phyloP scores from a whole-genome alignment of 2,888 invertebrate genomes.

The Drosophila seclusa region DNA sequence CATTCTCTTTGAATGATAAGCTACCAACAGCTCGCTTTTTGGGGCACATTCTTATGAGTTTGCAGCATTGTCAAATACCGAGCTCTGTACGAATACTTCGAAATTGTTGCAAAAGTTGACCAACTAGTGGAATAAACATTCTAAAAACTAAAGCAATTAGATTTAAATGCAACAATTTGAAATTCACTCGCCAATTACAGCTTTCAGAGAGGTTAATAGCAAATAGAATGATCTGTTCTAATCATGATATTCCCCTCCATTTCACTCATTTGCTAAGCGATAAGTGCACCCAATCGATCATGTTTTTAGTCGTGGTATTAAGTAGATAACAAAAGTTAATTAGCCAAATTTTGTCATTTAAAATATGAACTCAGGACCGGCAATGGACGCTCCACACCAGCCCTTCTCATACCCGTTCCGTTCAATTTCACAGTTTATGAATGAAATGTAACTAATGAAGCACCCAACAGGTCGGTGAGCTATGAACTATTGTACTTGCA shows the following conservation, averaged over 20 bases:
- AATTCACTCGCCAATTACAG: not conserved
- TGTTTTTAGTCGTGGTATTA: not conserved
- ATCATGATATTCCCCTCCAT: not conserved
- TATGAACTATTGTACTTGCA: constrained; percentile 22
- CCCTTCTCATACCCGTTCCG: not conserved
- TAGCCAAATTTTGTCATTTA: constrained; percentile 59
- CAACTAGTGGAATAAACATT: constrained; percentile 65
- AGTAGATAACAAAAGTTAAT: constrained; percentile 48
- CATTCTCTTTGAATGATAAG: not conserved
- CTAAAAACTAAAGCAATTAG: constrained; percentile 30
- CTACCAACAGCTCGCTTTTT: not conserved
- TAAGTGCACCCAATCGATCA: too few relatives aligned
- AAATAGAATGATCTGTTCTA: not conserved
- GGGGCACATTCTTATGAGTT: not conserved
- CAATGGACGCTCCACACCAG: not conserved
- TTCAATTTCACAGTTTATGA: not conserved
- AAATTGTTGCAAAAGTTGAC: constrained; percentile 25
- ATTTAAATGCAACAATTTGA: not conserved
- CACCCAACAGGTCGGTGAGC: constrained; percentile 4
- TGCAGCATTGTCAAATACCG: constrained; percentile 2
- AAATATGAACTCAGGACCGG: constrained; percentile 9
- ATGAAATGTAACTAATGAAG: constrained; percentile 7
- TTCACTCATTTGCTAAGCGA: not conserved
- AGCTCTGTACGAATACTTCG: constrained; percentile 21
- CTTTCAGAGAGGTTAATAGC: not conserved